Percentiles rank a stretch among this genome's conserved stretches.
Evolutionary conservation across 2,797 vertebrate genomes (phyloP).

Genomic region (Buceros bicornis): DNA sequence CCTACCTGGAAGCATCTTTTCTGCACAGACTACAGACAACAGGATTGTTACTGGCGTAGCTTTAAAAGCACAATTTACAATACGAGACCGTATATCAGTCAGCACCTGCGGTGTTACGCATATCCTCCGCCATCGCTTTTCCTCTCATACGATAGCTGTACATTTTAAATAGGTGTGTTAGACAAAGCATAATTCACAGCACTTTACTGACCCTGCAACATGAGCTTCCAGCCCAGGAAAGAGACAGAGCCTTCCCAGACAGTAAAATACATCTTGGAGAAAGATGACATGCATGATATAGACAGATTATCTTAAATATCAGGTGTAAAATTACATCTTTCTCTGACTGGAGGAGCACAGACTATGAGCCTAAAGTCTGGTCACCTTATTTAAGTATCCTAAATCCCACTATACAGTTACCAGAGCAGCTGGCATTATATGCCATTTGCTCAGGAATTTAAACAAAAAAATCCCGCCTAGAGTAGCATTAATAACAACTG

Average conservation of each 20-base stretch:
- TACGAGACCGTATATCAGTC: background rate
- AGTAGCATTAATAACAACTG: background rate
- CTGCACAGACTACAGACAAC: accelerated
- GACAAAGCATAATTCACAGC: background rate
- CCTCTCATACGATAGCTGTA: background rate
- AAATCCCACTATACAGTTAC: constrained; percentile 15
- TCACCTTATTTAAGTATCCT: background rate
- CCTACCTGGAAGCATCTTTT: background rate
- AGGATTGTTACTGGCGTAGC: background rate
- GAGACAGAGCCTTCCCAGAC: background rate
- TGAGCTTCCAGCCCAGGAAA: background rate
- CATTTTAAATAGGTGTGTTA: background rate
- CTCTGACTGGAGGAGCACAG: background rate
- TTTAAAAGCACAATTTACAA: background rate
- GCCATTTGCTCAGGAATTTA: background rate
- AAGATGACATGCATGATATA: background rate
- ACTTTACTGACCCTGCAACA: background rate
- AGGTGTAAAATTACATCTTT: constrained; percentile 44
- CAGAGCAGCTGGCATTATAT: background rate
- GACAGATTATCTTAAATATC: constrained; percentile 50
- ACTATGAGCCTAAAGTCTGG: background rate
- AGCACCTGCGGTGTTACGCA: background rate
- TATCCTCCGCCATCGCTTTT: background rate
- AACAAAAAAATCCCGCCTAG: background rate
- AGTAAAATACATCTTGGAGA: background rate